Percentiles rank a stretch among this genome's conserved stretches.
Conservation (phyloP, 2,888 invertebrate genomes). For the Chaitophorus viminalis region DNA sequence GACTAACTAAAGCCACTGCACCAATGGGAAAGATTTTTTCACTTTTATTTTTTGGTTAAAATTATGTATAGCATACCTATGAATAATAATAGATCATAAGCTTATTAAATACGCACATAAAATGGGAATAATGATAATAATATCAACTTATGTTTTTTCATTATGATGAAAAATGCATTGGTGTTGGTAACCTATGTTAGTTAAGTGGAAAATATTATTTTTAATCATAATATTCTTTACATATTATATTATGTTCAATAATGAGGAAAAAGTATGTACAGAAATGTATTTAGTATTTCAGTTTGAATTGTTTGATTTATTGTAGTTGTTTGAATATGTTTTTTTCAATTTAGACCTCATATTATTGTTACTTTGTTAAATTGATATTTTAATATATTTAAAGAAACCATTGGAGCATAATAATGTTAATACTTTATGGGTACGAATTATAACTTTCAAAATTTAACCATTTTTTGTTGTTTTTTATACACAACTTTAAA, state of each 20-base stretch:
- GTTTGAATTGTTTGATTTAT: slow-evolving; percentile 38
- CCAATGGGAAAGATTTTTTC: slow-evolving; percentile 1
- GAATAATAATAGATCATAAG: not conserved
- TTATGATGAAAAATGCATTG: not conserved
- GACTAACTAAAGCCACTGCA: slow-evolving; percentile 24
- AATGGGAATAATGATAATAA: not conserved
- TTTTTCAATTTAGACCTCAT: slow-evolving; percentile 21
- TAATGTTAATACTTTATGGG: slow-evolving; percentile 43
- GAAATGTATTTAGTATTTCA: slow-evolving; percentile 51
- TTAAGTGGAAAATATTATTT: slow-evolving; percentile 47
- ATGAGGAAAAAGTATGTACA: slow-evolving; percentile 33
- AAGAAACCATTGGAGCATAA: slow-evolving; percentile 26
- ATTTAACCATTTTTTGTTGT: not conserved
- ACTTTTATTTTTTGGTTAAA: not conserved
- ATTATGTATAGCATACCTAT: slow-evolving; percentile 11
- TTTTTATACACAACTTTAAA: too few relatives aligned
- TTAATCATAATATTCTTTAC: slow-evolving; percentile 18
- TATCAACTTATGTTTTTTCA: not conserved
- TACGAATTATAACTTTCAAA: slow-evolving; percentile 29
- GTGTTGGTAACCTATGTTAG: slow-evolving; percentile 12
- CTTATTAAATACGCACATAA: not conserved
- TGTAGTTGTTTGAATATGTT: slow-evolving; percentile 24
- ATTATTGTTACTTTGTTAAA: slow-evolving; percentile 50
- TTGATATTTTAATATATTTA: slow-evolving; percentile 54
- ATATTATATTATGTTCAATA: slow-evolving; percentile 32